These are phyloP conservation scores for Ditula angustiorana DNA, from an alignment of 2,888 invertebrate species.

Conservation along the genomic window DNA sequence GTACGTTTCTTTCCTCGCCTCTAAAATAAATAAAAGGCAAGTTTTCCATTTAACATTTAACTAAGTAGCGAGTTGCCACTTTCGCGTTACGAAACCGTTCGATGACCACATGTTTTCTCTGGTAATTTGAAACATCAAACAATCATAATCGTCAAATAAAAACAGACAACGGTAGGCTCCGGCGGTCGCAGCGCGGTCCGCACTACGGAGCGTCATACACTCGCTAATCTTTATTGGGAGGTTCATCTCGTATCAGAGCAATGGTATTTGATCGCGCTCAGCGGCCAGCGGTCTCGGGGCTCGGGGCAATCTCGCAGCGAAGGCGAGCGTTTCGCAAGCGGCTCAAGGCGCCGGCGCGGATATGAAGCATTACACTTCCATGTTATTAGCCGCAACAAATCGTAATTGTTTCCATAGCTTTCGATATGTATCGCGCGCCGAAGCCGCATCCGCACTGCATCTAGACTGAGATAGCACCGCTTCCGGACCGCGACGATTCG, in stretches of 20 bases:
- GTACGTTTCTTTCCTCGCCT: too few species aligned
- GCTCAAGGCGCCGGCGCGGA: slow-evolving; percentile 17
- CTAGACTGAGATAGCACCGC: not conserved
- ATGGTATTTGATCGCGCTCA: not conserved
- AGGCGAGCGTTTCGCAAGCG: slow-evolving; percentile 21
- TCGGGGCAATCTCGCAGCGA: not conserved
- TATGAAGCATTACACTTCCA: slow-evolving; percentile 24
- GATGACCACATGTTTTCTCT: slow-evolving; percentile 26
- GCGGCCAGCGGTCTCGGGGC: not conserved
- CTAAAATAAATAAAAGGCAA: slow-evolving; percentile 11
- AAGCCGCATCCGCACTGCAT: not conserved
- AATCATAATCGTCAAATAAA: not conserved
- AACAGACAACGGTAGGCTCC: not conserved
- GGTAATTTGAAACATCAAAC: slow-evolving; percentile 5
- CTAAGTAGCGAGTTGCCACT: slow-evolving; percentile 12
- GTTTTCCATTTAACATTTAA: not conserved
- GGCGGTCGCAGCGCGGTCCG: too few species aligned
- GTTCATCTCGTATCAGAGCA: too few species aligned
- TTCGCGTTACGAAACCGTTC: slow-evolving; percentile 23
- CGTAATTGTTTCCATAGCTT: slow-evolving; percentile 18
- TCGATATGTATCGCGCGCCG: slow-evolving; percentile 16
- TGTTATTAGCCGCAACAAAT: slow-evolving; percentile 25
- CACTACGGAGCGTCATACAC: too few species aligned
- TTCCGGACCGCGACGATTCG: slow-evolving; percentile 6
- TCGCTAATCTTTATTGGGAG: too few species aligned